Evolutionary conservation across 2,888 invertebrate species (phyloP).

Genomic region (Sarcophaga subvicina): DNA sequence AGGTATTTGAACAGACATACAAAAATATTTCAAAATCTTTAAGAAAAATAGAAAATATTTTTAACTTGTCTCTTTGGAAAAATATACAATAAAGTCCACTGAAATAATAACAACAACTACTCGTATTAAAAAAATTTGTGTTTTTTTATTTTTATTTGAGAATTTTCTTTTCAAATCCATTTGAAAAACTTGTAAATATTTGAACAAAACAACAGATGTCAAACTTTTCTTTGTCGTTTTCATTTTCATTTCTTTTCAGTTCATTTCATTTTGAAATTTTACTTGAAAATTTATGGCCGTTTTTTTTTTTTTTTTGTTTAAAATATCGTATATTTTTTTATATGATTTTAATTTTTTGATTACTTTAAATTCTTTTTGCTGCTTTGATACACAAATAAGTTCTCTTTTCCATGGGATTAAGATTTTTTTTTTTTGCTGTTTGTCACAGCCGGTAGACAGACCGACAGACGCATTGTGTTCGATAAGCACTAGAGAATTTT

Average conservation of each 20-base stretch:
- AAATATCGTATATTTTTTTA: slow-evolving; percentile 45
- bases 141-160: background rate
- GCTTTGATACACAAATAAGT: background rate
- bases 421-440: slow-evolving; percentile 6
- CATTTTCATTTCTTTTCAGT: slow-evolving; percentile 19
- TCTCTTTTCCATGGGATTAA: slow-evolving; percentile 32
- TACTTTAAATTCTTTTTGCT: slow-evolving; percentile 33
- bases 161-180: slow-evolving; percentile 38
- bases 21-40: slow-evolving; percentile 35
- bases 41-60: background rate
- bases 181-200: slow-evolving; percentile 52
- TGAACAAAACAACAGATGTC: slow-evolving; percentile 64
- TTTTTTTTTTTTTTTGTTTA: slow-evolving; percentile 11
- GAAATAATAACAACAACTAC: no score
- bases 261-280: slow-evolving; percentile 13
- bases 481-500: background rate
- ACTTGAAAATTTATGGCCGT: slow-evolving; percentile 11
- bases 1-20: background rate
- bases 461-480: background rate
- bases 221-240: slow-evolving; percentile 16
- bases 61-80: slow-evolving; percentile 2
- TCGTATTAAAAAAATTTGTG: background rate
- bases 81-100: slow-evolving; percentile 1
- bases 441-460: background rate
- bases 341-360: slow-evolving; percentile 58